Base-by-base conservation (phyloP, 1,140 invertebrate species). In the Zaprionus inermis region DNA sequence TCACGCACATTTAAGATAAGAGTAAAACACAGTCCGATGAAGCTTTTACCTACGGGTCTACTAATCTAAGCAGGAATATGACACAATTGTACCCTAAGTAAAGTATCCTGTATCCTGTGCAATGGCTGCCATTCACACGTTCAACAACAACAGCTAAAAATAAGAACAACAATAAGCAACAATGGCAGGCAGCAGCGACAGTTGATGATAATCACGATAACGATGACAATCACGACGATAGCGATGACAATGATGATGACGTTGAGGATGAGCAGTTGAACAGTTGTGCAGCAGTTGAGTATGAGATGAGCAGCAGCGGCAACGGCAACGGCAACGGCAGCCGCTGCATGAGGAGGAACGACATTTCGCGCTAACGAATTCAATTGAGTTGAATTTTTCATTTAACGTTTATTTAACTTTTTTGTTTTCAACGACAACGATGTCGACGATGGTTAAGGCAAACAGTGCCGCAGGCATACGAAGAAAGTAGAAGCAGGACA, bases 301-400 rank as follows among this genome's bases (percentile, higher is more conserved):
- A 44, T 49, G 46, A 60, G 58, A 60, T 76, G 70, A 61, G 55
- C 52, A 49, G 71, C 65, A 58, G 64, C 63, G 70, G 55, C n/a
- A 66, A 66, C 66, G 69, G 70, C 72, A 84, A 72, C 61, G 71
- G 70, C 72, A 84, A 75, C 52, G 44, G 65, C 65, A 58, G 64
- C 61, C 68, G 55, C 20, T 67, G 71, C 66, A 71, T 66, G 69
- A 80, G 72, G 80, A 78, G 61, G 66, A 81, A 86, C 86, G 82
- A 90, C 74, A 91, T 90, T 90, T 90, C 88, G 64, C 76, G 75
- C 86, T 90, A 90, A 90, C 88, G 88, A 90, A 88, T 90, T 90
- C 88, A 90, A 90, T 90, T 90, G 88, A 88, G 79, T 72, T 91
- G 82, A 88, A 90, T 91, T 90, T 90, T 89, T 89, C 78, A 89